Percentiles rank a stretch among this genome's conserved stretches.
phyloP scores from a whole-genome alignment of 2,113 vertebrate genomes.

The Dromas ardeola region DNA sequence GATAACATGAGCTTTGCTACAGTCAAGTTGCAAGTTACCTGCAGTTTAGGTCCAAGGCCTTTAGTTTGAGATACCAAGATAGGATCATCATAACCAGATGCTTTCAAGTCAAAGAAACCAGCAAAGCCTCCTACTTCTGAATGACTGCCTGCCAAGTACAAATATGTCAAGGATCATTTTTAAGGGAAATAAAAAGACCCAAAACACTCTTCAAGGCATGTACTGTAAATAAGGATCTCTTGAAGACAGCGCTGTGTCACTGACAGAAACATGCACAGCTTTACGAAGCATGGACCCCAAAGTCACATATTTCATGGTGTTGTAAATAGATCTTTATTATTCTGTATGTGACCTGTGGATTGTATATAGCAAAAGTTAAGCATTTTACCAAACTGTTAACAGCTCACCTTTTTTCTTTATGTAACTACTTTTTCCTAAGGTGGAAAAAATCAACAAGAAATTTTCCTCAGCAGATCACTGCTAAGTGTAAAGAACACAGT shows the following conservation, averaged over 20 bases:
- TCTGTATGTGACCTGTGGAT: background rate
- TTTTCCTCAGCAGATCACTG: background rate
- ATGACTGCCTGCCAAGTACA: slow-evolving; percentile 70
- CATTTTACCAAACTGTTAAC: background rate
- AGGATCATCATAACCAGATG: slow-evolving; percentile 83
- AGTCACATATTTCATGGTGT: background rate
- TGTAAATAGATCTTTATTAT: background rate
- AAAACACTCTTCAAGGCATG: background rate
- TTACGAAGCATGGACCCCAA: background rate
- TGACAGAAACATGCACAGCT: background rate
- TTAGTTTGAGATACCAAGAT: slow-evolving; percentile 86
- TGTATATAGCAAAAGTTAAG: background rate
- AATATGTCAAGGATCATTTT: background rate
- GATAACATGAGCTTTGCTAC: background rate
- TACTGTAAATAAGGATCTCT: background rate
- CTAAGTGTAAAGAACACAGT: background rate
- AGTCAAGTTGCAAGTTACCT: slow-evolving; percentile 71
- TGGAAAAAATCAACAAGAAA: background rate
- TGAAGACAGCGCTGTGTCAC: background rate
- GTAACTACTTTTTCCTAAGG: background rate
- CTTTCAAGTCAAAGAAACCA: slow-evolving; percentile 85
- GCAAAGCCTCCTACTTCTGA: slow-evolving; percentile 79
- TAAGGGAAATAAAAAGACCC: background rate
- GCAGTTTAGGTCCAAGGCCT: slow-evolving; percentile 86
- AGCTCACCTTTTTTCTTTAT: background rate